Evolutionary conservation across 2,888 invertebrate genomes (phyloP).

Genomic region (Patella depressa): DNA sequence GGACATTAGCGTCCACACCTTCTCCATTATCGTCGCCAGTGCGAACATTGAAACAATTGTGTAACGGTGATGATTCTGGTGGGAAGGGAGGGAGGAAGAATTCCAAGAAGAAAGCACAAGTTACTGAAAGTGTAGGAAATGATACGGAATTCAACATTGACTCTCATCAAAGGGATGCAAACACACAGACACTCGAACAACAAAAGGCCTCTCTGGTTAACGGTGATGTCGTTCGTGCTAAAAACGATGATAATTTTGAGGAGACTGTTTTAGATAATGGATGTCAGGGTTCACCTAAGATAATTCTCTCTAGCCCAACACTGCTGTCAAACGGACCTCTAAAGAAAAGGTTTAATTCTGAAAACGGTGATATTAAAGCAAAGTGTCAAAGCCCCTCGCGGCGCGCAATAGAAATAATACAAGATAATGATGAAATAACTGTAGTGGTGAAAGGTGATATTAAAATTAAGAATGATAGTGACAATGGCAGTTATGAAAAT

Average conservation of each 20-base stretch:
- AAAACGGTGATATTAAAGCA: background rate
- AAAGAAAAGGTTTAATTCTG: background rate
- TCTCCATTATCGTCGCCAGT: conserved; percentile 37
- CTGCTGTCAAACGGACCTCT: conserved; percentile 20
- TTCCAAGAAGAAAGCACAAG: conserved; percentile 15
- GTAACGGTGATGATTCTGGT: conserved; percentile 25
- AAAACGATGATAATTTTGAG: conserved; percentile 18
- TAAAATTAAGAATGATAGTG: conserved; percentile 32
- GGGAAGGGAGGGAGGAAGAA: conserved; percentile 5
- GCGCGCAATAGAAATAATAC: conserved; percentile 44
- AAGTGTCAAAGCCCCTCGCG: conserved; percentile 15
- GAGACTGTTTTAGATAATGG: conserved; percentile 43
- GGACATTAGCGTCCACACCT: conserved; percentile 45
- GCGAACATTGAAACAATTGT: conserved; percentile 35
- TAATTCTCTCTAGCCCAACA: conserved; percentile 40
- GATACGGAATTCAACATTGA: conserved; percentile 12
- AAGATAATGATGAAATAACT: conserved; percentile 48
- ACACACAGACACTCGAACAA: conserved; percentile 17
- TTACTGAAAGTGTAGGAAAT: conserved; percentile 9
- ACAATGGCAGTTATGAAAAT: conserved; percentile 13
- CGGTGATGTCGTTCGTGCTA: conserved; percentile 18
- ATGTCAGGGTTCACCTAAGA: conserved; percentile 42
- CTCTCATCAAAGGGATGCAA: conserved; percentile 21
- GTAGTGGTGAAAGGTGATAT: conserved; percentile 46
- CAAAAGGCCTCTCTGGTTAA: conserved; percentile 16